Percentiles rank a stretch among this genome's conserved stretches.
phyloP scores from a whole-genome alignment of 2,113 vertebrate species.

The Ceuthmochares aereus region DNA sequence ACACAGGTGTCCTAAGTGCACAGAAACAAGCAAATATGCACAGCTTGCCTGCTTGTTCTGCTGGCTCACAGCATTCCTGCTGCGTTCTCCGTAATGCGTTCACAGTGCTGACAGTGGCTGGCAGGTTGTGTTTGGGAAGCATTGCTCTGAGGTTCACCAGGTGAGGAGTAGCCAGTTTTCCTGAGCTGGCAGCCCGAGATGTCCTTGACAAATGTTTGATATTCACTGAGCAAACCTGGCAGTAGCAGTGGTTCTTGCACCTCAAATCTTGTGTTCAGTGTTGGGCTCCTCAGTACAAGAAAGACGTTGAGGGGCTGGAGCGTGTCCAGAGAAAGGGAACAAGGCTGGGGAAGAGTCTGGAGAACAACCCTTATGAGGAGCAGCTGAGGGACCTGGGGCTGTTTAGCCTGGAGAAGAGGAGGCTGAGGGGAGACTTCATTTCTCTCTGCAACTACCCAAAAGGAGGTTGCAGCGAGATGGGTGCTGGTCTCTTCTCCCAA shows the following conservation, averaged over 20 bases:
- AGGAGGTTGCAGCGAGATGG: too few species aligned
- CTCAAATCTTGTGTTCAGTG: too few species aligned
- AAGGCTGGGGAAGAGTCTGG: too few species aligned
- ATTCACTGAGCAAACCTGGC: not conserved
- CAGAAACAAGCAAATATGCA: not conserved
- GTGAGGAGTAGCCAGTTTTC: not conserved
- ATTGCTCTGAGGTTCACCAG: not conserved
- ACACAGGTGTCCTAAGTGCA: not conserved
- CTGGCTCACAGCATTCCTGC: not conserved
- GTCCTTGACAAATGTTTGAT: not conserved
- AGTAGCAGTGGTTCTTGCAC: not conserved
- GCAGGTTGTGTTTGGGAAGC: not conserved
- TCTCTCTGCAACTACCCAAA: too few species aligned
- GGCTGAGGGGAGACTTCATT: too few species aligned
- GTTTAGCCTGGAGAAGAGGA: too few species aligned
- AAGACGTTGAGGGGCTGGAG: too few species aligned
- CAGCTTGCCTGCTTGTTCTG: not conserved
- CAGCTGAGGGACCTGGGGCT: too few species aligned
- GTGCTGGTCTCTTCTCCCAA: too few species aligned
- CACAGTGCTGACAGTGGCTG: not conserved
- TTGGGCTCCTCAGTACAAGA: too few species aligned
- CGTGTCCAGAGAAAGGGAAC: too few species aligned
- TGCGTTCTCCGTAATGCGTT: not conserved
- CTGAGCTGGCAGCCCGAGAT: not conserved
- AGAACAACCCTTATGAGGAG: too few species aligned